Evolutionary conservation across 2,113 vertebrate species (phyloP).

Genomic region (Oreochromis aureus): DNA sequence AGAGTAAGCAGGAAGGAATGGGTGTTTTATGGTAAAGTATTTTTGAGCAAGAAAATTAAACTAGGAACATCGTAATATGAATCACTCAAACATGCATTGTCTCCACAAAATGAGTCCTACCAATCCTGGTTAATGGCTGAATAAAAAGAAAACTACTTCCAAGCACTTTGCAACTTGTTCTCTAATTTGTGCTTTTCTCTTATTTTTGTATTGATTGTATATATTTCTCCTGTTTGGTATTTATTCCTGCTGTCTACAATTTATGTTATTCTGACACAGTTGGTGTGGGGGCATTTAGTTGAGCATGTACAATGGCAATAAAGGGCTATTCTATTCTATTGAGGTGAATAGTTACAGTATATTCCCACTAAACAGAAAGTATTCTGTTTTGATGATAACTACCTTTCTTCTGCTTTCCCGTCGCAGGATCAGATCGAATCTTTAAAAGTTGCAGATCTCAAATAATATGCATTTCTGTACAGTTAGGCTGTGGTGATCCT

Average conservation of each 20-base stretch:
- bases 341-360: not conserved
- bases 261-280: not conserved
- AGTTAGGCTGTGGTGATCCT: accelerated
- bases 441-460: not conserved
- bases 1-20: not conserved
- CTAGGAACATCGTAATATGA: not conserved
- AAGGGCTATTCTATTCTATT: not conserved
- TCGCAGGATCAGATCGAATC: not conserved
- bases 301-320: not conserved
- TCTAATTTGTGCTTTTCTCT: not conserved
- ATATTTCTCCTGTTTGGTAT: not conserved
- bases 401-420: not conserved
- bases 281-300: not conserved
- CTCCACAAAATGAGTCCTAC: not conserved
- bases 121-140: not conserved
- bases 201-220: not conserved
- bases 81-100: not conserved
- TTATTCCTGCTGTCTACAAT: not conserved
- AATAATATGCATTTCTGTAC: not conserved
- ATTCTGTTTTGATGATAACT: not conserved
- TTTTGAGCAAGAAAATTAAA: not conserved
- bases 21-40: not conserved
- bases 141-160: not conserved
- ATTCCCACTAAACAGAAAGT: not conserved
- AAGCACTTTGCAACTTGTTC: not conserved